A percentile compares a stretch with the other conserved stretches of the same genome.
Evolutionary conservation across 1,140 invertebrate species (phyloP).

Genomic region (Scaptodrosophila lebanonensis): DNA sequence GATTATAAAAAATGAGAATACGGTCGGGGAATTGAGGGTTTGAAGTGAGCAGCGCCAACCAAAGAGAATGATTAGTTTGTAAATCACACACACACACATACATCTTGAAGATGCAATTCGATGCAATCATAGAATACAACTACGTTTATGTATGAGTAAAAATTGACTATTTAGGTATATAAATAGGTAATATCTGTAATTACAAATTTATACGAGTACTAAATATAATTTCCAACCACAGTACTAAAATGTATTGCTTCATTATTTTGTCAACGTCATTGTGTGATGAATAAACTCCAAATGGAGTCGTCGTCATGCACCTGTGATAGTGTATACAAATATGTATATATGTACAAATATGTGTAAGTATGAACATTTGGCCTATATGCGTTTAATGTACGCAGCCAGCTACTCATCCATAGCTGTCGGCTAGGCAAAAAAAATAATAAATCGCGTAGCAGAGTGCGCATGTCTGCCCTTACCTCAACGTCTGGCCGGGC

Average conservation of each 20-base stretch:
- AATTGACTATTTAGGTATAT: no score
- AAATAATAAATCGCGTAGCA: no score
- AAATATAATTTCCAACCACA: slow-evolving; percentile 57
- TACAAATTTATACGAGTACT: slow-evolving; percentile 46
- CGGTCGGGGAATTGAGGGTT: background rate
- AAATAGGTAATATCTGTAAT: background rate
- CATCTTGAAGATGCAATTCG: slow-evolving; percentile 58
- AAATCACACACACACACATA: slow-evolving; percentile 25
- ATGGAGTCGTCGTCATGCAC: background rate
- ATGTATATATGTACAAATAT: background rate
- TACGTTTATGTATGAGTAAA: slow-evolving; percentile 35
- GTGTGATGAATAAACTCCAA: background rate
- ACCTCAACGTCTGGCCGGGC: slow-evolving; percentile 18
- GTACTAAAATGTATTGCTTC: slow-evolving; percentile 25
- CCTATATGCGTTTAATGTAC: background rate
- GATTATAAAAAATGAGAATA: background rate
- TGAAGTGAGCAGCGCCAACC: background rate
- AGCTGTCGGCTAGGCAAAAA: background rate
- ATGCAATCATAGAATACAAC: slow-evolving; percentile 47
- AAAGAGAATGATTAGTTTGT: slow-evolving; percentile 4
- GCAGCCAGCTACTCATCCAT: slow-evolving; percentile 2
- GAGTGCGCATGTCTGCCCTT: slow-evolving; percentile 54
- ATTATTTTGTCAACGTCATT: slow-evolving; percentile 7
- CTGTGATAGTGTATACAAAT: background rate
- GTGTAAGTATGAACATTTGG: background rate